A percentile compares a stretch with the other conserved stretches of the same genome.
Evolutionary conservation across 1,140 invertebrate genomes (phyloP).

Genomic region (Drosophila trapezifrons): DNA sequence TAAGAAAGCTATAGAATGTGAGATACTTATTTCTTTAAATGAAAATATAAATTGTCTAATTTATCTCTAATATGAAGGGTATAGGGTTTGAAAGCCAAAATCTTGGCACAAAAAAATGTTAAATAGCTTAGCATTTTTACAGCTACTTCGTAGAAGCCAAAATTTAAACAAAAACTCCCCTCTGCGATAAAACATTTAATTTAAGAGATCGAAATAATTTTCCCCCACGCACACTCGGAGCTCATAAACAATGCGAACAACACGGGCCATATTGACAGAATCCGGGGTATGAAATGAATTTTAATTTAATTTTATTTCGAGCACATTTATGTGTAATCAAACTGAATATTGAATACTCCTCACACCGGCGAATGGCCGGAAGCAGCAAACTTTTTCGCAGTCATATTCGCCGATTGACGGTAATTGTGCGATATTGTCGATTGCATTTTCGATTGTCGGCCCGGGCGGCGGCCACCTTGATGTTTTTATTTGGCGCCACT

Average conservation of each 20-base stretch:
- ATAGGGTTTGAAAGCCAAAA: too few species aligned
- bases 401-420: slow-evolving; percentile 41
- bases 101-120: too few species aligned
- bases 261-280: slow-evolving; percentile 24
- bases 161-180: too few species aligned
- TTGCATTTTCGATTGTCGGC: slow-evolving; percentile 32
- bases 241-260: slow-evolving; percentile 14
- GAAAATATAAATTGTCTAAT: too few species aligned
- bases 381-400: slow-evolving; percentile 12
- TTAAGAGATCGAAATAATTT: not conserved
- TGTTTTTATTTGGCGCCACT: slow-evolving; percentile 52
- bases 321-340: slow-evolving; percentile 52
- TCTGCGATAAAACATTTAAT: not conserved
- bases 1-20: too few species aligned
- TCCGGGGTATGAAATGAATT: slow-evolving; percentile 25
- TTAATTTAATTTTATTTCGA: slow-evolving; percentile 42
- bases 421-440: slow-evolving; percentile 47
- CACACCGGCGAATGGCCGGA: not conserved
- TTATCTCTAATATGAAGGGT: too few species aligned
- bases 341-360: slow-evolving; percentile 39
- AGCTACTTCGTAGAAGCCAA: too few species aligned
- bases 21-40: too few species aligned
- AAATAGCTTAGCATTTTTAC: too few species aligned
- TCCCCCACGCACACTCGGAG: not conserved
- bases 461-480: slow-evolving; percentile 13